phyloP scores from a whole-genome alignment of 1,140 invertebrate species.

The Drosophila suzukii region DNA sequence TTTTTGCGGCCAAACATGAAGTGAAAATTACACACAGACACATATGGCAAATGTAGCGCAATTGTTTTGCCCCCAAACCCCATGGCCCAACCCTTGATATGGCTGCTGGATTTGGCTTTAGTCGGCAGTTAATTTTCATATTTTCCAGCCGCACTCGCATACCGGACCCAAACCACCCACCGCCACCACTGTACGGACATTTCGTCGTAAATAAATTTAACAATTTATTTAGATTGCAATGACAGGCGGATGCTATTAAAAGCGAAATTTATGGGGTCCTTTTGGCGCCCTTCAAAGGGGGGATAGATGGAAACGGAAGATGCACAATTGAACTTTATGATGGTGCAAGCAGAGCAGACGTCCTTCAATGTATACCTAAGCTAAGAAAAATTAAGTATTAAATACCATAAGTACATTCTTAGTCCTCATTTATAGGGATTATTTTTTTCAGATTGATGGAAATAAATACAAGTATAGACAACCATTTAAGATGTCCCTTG shows the following conservation, averaged over 20 bases:
- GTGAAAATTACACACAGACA: slow-evolving; percentile 74
- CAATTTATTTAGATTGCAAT: slow-evolving; percentile 83
- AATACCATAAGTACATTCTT: background rate
- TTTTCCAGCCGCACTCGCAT: slow-evolving; percentile 69
- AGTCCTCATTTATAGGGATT: background rate
- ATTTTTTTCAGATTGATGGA: background rate
- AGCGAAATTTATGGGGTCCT: slow-evolving; percentile 72
- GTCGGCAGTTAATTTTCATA: slow-evolving; percentile 83
- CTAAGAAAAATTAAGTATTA: background rate
- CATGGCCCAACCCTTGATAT: slow-evolving; percentile 14
- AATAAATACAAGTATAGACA: background rate
- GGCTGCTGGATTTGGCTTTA: slow-evolving; percentile 73
- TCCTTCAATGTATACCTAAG: background rate
- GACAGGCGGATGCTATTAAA: slow-evolving; percentile 82
- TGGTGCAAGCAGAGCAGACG: slow-evolving; percentile 21
- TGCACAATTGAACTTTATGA: slow-evolving; percentile 42
- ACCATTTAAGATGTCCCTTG: background rate
- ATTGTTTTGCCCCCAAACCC: slow-evolving; percentile 57
- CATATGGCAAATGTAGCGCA: slow-evolving; percentile 66
- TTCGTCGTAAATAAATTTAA: slow-evolving; percentile 83
- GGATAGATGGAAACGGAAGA: slow-evolving; percentile 25
- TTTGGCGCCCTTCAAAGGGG: slow-evolving; percentile 29
- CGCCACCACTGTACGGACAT: slow-evolving; percentile 50
- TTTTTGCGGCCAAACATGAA: slow-evolving; percentile 80
- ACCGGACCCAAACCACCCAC: background rate